phyloP scores from a whole-genome alignment of 1,140 invertebrate genomes.

The Pseudomyrmex gracilis region DNA sequence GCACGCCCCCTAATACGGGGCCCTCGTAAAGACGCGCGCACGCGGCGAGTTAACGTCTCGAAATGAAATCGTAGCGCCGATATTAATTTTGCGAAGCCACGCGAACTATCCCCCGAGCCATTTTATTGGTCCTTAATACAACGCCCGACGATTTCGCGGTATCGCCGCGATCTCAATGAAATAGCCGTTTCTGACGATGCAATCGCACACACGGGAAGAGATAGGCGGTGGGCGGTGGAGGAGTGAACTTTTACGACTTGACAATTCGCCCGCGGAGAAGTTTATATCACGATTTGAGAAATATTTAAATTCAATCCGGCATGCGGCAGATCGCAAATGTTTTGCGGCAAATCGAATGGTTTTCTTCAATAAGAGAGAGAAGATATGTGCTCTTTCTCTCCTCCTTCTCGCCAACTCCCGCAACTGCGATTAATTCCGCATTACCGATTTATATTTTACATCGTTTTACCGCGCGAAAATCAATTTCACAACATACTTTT shows the following conservation, averaged over 20 bases:
- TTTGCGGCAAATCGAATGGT: constrained; percentile 26
- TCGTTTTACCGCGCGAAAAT: not conserved
- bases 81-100: constrained; percentile 65
- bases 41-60: constrained; percentile 38
- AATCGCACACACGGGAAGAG: constrained; percentile 6
- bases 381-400: not conserved
- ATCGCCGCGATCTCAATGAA: constrained; percentile 60
- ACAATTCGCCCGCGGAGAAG: constrained; percentile 69
- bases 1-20: too few species aligned
- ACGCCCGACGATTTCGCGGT: constrained; percentile 70
- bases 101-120: constrained; percentile 30
- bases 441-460: not conserved
- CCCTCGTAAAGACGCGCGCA: constrained; percentile 50
- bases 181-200: constrained; percentile 61
- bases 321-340: constrained; percentile 62
- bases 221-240: not conserved
- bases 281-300: constrained; percentile 66
- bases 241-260: constrained; percentile 66
- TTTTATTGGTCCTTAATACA: constrained; percentile 71
- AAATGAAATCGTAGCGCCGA: constrained; percentile 63
- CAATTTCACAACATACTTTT: not conserved
- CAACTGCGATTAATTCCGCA: constrained; percentile 1
- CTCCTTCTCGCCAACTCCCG: not conserved
- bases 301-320: constrained; percentile 78
- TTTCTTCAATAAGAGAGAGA: not conserved